Evolutionary conservation across 92 coral and sea anemone genomes (phyloP).

Genomic region (Umimayanthus kanabou): DNA sequence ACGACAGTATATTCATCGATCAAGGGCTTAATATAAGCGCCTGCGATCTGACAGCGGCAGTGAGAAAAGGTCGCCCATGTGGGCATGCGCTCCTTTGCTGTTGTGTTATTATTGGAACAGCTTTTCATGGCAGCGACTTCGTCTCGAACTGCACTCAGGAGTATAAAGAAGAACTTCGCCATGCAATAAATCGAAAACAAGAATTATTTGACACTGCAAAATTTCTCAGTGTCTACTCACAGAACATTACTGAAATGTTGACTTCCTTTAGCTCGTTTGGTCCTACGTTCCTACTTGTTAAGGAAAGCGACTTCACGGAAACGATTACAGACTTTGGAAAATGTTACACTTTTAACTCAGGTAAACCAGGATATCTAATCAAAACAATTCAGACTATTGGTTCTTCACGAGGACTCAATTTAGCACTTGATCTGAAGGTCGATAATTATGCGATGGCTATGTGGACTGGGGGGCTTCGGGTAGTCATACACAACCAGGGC

Average conservation of each 20-base stretch:
- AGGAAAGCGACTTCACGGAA: conserved; percentile 30
- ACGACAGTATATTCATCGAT: conserved; percentile 32
- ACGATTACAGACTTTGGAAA: conserved; percentile 20
- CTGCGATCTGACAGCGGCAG: conserved; percentile 70
- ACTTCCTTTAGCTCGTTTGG: not conserved
- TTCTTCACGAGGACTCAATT: conserved; percentile 29
- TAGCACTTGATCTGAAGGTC: conserved; percentile 8
- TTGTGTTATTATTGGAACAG: not conserved
- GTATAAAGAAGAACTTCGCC: not conserved
- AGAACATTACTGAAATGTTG: conserved; percentile 2
- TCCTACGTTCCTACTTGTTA: not conserved
- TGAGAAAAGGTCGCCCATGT: conserved; percentile 68
- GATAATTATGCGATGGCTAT: conserved; percentile 41
- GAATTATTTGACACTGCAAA: conserved; percentile 24
- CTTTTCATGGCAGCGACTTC: not conserved
- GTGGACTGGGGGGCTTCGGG: conserved; percentile 52
- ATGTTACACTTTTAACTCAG: conserved; percentile 59
- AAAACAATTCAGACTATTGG: conserved; percentile 14
- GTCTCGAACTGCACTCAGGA: conserved; percentile 33
- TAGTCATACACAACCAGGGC: conserved; percentile 58
- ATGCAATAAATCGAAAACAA: not conserved
- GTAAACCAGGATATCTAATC: conserved; percentile 1
- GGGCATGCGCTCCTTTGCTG: conserved; percentile 77
- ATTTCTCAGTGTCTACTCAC: conserved; percentile 34
- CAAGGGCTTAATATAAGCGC: conserved; percentile 62